Percentiles rank a stretch among this genome's conserved stretches.
These are phyloP conservation scores for Neocrepidodera transversa DNA, from an alignment of 2,888 invertebrate species.

Conservation along the genomic window DNA sequence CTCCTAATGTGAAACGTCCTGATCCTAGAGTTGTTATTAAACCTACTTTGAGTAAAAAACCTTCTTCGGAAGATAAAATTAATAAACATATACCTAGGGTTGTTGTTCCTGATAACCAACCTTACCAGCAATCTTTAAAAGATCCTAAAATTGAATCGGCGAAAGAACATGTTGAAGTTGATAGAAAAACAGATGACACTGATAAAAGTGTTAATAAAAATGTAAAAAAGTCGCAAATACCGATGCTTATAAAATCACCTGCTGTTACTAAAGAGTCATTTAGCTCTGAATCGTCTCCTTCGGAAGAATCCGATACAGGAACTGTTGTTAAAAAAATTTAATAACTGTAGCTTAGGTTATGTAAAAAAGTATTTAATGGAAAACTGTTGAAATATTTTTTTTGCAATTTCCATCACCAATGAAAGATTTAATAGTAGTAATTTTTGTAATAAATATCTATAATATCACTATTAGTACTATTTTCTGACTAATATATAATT, in stretches of 20 bases:
- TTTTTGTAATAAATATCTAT: too few species aligned
- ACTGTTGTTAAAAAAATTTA: slow-evolving; percentile 57
- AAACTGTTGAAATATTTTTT: too few species aligned
- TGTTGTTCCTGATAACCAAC: slow-evolving; percentile 54
- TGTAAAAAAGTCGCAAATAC: slow-evolving; percentile 55
- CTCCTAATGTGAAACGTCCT: slow-evolving; percentile 56
- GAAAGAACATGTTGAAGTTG: slow-evolving; percentile 5
- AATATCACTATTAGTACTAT: too few species aligned
- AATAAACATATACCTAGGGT: slow-evolving; percentile 62
- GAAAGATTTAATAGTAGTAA: too few species aligned
- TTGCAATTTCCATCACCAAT: too few species aligned
- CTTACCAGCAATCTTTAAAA: slow-evolving; percentile 32
- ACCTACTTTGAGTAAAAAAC: slow-evolving; percentile 61
- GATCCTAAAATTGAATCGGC: slow-evolving; percentile 12
- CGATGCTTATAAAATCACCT: slow-evolving; percentile 52
- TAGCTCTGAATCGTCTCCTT: slow-evolving; percentile 66
- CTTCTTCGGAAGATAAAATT: slow-evolving; percentile 42
- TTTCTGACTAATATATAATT: too few species aligned
- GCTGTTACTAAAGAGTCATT: slow-evolving; percentile 56
- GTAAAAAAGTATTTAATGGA: too few species aligned
- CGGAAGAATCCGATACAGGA: slow-evolving; percentile 59
- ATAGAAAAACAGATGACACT: background rate
- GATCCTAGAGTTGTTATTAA: slow-evolving; percentile 71
- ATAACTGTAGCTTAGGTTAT: too few species aligned
- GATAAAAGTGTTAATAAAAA: slow-evolving; percentile 10